Base-by-base conservation (phyloP, 2,888 invertebrate genomes). In the Phyllotreta striolata region DNA sequence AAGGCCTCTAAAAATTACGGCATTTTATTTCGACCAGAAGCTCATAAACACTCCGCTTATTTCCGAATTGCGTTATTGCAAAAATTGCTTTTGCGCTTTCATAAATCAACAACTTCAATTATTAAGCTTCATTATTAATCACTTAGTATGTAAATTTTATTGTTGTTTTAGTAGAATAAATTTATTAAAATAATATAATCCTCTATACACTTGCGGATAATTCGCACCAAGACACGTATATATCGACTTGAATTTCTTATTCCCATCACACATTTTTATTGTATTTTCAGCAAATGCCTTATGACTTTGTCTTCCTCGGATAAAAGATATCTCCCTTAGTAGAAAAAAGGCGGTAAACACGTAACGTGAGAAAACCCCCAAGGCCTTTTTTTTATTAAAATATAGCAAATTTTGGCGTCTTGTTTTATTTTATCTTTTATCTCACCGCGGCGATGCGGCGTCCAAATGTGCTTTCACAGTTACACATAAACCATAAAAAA, bases 401-500 rank as follows among this genome's bases (percentile, higher is more conserved):
- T 57, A 57, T 38, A 35, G 46, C 46, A 38, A 47, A 38, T 43
- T 58, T 41, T 38, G 10, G 37, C 52, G 8, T 12, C 7, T 7
- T 37, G 38, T 37, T 43, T 60, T 14, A 44, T 60, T 60, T 60
- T 52, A 44, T 52, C 38, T 60, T 60, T 60, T 52, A 44, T 52
- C 38, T 60, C 24, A 14, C 52, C 52, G 37, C 44, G 38, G 24
- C 13, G 51, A 24, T n/a, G 38, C 43, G 13, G 35, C 44, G 43
- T 60, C 35, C 55, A 59, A 59, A 63, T 59, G 59, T 57, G 57
- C 55, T 40, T 58, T 62, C 59, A 62, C 62, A 58, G 55, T 66
- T 41, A 63, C 51, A 59, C 52, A 60, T 44, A 61, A 61, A 62
- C 59, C 67, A 66, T 68, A 72, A 73, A 72, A 74, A 73, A 76